Evolutionary conservation across 2,888 invertebrate genomes (phyloP).

Genomic region (Ferrisia virgata): DNA sequence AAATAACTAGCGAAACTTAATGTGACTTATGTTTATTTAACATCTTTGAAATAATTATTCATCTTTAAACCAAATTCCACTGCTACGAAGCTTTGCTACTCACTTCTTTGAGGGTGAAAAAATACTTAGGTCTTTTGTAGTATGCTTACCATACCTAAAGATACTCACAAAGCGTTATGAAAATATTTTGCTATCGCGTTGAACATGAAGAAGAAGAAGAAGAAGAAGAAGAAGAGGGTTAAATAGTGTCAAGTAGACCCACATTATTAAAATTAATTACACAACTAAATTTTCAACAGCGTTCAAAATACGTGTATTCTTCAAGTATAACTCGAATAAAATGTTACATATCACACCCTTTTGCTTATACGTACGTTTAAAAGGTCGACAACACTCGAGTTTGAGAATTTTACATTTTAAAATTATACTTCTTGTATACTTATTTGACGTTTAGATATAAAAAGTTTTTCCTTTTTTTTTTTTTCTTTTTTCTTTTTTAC

Average conservation of each 20-base stretch:
- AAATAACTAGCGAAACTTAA: not conserved
- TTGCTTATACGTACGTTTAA: not conserved
- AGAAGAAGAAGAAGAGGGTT: too few relatives aligned
- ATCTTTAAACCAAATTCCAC: not conserved
- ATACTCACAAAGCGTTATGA: not conserved
- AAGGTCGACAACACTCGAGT: not conserved
- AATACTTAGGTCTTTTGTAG: not conserved
- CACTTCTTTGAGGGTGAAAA: not conserved
- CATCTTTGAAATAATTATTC: not conserved
- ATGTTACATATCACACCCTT: not conserved
- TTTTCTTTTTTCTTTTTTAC: too few relatives aligned
- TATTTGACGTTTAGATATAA: too few relatives aligned
- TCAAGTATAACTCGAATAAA: not conserved
- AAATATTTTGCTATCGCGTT: not conserved
- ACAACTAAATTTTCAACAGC: not conserved
- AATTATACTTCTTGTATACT: not conserved
- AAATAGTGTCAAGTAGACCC: not conserved
- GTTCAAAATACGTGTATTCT: not conserved
- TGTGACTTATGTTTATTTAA: not conserved
- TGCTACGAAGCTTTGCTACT: not conserved
- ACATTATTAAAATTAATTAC: conserved; percentile 13
- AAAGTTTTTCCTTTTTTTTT: too few relatives aligned
- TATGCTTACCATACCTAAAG: too few relatives aligned
- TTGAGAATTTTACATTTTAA: not conserved
- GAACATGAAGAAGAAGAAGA: too few relatives aligned